These are phyloP conservation scores for Alloplasta piceator DNA, from an alignment of 2,888 invertebrate genomes.

Conservation along the genomic window DNA sequence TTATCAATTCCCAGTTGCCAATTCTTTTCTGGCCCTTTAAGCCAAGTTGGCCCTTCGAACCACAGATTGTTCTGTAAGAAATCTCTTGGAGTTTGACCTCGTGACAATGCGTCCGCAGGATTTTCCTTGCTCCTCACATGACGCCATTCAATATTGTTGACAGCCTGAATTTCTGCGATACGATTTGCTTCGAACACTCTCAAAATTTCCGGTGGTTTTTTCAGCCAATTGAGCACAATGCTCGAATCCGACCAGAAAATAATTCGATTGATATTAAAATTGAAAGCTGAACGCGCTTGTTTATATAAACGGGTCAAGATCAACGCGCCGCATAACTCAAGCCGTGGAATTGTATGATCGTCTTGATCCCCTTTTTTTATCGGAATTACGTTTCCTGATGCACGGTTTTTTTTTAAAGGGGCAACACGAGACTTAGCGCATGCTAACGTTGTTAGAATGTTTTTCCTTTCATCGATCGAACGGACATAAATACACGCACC, in stretches of 20 bases:
- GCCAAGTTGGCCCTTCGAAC: slow-evolving; percentile 51
- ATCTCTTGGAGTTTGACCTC: slow-evolving; percentile 17
- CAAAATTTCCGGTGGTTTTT: slow-evolving; percentile 44
- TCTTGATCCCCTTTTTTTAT: neutral
- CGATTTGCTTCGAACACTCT: slow-evolving; percentile 66
- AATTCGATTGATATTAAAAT: neutral
- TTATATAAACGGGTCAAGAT: slow-evolving; percentile 25
- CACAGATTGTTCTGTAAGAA: slow-evolving; percentile 23
- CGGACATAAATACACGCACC: slow-evolving; percentile 65
- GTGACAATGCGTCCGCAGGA: neutral
- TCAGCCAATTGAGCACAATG: slow-evolving; percentile 64
- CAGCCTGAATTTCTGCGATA: slow-evolving; percentile 64
- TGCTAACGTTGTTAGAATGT: slow-evolving; percentile 57
- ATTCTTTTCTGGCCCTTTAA: slow-evolving; percentile 17
- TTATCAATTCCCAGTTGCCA: neutral
- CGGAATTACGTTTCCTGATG: neutral
- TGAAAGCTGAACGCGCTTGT: slow-evolving; percentile 4
- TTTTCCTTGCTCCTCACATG: slow-evolving; percentile 25
- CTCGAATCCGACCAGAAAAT: slow-evolving; percentile 44
- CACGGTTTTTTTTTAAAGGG: slow-evolving; percentile 61
- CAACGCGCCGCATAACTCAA: slow-evolving; percentile 60
- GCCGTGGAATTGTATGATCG: slow-evolving; percentile 62
- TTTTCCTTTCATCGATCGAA: slow-evolving; percentile 18
- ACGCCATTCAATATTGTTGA: slow-evolving; percentile 51
- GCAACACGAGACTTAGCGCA: slow-evolving; percentile 73